These are phyloP conservation scores for Drosophila cyrtoloma DNA, from an alignment of 2,888 invertebrate species.

Conservation along the genomic window DNA sequence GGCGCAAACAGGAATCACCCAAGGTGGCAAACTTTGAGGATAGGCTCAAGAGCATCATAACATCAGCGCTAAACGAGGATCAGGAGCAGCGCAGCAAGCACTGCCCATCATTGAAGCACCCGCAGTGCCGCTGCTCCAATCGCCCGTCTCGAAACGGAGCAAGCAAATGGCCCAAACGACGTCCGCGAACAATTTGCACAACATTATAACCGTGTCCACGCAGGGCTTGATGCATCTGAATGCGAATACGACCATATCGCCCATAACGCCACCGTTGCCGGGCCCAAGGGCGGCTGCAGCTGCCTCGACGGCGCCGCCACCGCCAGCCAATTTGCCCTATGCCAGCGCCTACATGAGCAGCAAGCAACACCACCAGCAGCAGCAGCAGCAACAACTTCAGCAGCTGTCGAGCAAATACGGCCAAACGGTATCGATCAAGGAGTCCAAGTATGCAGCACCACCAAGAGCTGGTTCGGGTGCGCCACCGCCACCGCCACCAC, in stretches of 20 bases:
- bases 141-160: slow-evolving; percentile 78
- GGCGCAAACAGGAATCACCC: slow-evolving; percentile 89
- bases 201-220: slow-evolving; percentile 83
- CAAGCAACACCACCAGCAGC: slow-evolving; percentile 47
- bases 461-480: slow-evolving; percentile 36
- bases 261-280: slow-evolving; percentile 83
- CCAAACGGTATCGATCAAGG: slow-evolving; percentile 55
- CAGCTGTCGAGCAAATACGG: slow-evolving; percentile 48
- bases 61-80: slow-evolving; percentile 94
- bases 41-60: slow-evolving; percentile 94
- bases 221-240: slow-evolving; percentile 85
- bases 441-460: slow-evolving; percentile 60
- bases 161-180: slow-evolving; percentile 64
- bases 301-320: slow-evolving; percentile 68
- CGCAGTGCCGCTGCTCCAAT: slow-evolving; percentile 34
- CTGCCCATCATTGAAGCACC: slow-evolving; percentile 51
- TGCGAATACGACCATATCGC: slow-evolving; percentile 85
- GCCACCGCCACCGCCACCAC: slow-evolving; percentile 58
- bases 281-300: slow-evolving; percentile 62
- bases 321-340: slow-evolving; percentile 71
- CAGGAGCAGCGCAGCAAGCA: slow-evolving; percentile 86
- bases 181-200: slow-evolving; percentile 79
- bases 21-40: slow-evolving; percentile 95
- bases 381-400: slow-evolving; percentile 33
- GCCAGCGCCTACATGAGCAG: slow-evolving; percentile 65